Percentiles rank a stretch among this genome's conserved stretches.
These are phyloP conservation scores for Tribolium castaneum DNA, from an alignment of 1,140 invertebrate species.

Conservation along the genomic window DNA sequence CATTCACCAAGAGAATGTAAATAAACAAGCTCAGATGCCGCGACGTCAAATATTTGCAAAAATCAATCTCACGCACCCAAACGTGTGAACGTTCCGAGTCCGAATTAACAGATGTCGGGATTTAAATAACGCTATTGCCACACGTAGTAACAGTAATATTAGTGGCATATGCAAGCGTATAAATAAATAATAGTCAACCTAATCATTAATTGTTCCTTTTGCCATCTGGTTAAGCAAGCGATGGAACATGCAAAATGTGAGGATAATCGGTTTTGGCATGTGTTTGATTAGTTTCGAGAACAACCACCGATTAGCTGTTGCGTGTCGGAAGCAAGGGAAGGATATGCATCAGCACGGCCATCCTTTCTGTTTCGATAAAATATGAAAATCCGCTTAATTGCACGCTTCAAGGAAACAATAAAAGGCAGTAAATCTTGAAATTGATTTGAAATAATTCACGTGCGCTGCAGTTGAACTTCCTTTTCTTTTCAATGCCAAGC, in stretches of 20 bases:
- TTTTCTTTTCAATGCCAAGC: conserved; percentile 46
- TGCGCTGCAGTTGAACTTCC: conserved; percentile 31
- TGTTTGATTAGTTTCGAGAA: not conserved
- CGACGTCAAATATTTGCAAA: not conserved
- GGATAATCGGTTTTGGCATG: not conserved
- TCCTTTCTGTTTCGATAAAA: conserved; percentile 25
- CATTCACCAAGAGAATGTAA: not conserved
- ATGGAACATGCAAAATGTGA: not conserved
- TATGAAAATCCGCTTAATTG: conserved; percentile 20
- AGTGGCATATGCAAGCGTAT: not conserved
- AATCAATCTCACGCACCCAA: not conserved
- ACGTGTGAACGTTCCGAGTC: not conserved
- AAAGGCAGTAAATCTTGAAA: conserved; percentile 32
- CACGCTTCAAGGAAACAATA: conserved; percentile 13
- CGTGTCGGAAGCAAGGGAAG: not conserved
- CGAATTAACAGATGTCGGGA: not conserved
- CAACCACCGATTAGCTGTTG: not conserved
- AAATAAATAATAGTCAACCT: not conserved
- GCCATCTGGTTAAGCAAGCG: not conserved
- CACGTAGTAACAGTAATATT: not conserved
- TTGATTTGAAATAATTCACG: conserved; percentile 19
- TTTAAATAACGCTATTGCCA: conserved; percentile 9
- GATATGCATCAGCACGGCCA: not conserved
- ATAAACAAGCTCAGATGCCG: not conserved
- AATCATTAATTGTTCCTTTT: not conserved